Evolutionary conservation across 1,140 invertebrate species (phyloP).

Genomic region (Drosophila sproati): DNA sequence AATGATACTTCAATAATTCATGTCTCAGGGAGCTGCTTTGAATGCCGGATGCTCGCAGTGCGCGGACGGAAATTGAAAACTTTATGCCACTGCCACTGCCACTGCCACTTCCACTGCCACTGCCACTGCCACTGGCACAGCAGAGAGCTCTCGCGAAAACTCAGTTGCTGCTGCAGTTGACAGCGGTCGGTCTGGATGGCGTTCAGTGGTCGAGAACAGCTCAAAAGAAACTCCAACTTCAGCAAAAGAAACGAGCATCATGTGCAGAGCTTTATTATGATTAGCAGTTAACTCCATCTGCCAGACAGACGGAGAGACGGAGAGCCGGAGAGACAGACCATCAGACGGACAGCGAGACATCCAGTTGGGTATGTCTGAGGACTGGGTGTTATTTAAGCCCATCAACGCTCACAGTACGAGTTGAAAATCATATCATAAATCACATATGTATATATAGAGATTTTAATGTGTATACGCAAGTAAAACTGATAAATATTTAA

Average conservation of each 20-base stretch:
- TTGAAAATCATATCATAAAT: too few species aligned
- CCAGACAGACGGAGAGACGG: background rate
- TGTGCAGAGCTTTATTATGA: constrained; percentile 2
- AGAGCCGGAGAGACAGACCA: background rate
- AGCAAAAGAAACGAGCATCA: background rate
- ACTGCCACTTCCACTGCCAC: background rate
- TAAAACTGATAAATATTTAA: too few species aligned
- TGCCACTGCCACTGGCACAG: background rate
- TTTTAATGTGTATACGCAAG: too few species aligned
- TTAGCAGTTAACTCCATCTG: background rate
- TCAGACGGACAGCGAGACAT: background rate
- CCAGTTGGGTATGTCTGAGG: too few species aligned
- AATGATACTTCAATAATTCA: constrained; percentile 23
- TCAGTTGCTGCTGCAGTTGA: background rate
- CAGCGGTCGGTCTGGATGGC: background rate
- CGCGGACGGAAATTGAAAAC: constrained; percentile 26
- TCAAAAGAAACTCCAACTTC: background rate
- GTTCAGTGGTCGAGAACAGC: constrained; percentile 1
- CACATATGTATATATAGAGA: too few species aligned
- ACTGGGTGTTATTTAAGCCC: background rate
- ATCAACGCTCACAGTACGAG: background rate
- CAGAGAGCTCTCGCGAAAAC: background rate
- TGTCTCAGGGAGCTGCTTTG: constrained; percentile 2
- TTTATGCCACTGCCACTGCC: background rate
- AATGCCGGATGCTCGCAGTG: constrained; percentile 9